Evolutionary conservation across 2,113 vertebrate species (phyloP).

Genomic region (Pteropus alecto): DNA sequence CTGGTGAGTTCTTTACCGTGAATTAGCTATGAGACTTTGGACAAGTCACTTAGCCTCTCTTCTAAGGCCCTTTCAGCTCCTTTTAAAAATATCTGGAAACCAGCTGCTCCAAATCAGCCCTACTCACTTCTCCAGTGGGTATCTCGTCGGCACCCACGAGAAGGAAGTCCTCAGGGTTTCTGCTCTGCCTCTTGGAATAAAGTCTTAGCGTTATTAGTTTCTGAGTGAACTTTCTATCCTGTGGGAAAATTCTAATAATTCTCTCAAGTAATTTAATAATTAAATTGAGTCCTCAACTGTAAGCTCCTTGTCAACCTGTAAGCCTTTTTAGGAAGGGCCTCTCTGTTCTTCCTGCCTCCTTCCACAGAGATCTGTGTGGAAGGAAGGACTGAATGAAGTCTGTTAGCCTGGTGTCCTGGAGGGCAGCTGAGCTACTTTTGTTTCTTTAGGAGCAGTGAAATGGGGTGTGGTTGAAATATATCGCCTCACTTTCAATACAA

Average conservation of each 20-base stretch:
- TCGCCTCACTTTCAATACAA: not conserved
- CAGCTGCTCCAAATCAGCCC: not conserved
- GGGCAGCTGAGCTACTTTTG: not conserved
- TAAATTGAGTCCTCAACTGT: not conserved
- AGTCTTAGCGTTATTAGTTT: not conserved
- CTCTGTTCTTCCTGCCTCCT: not conserved
- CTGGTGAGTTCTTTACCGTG: not conserved
- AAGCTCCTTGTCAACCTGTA: not conserved
- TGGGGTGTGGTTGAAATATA: not conserved
- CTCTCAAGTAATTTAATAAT: not conserved
- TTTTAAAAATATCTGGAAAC: not conserved
- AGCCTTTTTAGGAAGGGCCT: not conserved
- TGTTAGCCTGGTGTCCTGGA: not conserved
- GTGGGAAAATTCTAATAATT: not conserved
- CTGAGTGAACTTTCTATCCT: not conserved
- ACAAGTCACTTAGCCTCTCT: not conserved
- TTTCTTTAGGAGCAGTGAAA: not conserved
- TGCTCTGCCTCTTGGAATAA: not conserved
- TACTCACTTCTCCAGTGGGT: not conserved
- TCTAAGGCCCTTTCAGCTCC: not conserved
- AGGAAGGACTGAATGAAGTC: not conserved
- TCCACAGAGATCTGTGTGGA: not conserved
- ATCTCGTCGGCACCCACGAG: not conserved
- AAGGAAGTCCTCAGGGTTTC: not conserved
- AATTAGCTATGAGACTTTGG: not conserved